Evolutionary conservation across 2,113 vertebrate genomes (phyloP).

Genomic region (Pelecanoides urinatrix): DNA sequence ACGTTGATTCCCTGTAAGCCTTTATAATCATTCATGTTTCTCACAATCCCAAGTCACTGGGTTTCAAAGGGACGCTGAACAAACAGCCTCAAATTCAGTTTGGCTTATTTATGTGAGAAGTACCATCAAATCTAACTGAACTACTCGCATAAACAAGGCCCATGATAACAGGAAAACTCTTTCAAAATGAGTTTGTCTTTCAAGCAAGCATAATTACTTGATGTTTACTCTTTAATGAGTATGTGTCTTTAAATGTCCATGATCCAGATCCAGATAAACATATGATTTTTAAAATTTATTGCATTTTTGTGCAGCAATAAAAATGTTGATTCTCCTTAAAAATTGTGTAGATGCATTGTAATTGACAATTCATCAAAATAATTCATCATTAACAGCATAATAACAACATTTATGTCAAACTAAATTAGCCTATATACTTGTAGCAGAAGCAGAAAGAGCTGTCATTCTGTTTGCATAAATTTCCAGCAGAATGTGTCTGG

Average conservation of each 20-base stretch:
- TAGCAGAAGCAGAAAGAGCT: constrained; percentile 47
- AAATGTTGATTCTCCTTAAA: background rate
- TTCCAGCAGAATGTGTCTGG: constrained; percentile 27
- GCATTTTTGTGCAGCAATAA: background rate
- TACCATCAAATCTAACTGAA: background rate
- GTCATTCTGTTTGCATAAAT: constrained; percentile 35
- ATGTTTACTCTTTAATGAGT: background rate
- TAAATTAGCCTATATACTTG: constrained; percentile 37
- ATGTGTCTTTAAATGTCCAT: background rate
- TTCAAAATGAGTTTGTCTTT: constrained; percentile 3
- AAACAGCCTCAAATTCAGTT: background rate
- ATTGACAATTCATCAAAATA: constrained; percentile 52
- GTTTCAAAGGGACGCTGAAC: background rate
- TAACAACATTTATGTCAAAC: constrained; percentile 42
- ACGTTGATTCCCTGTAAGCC: background rate
- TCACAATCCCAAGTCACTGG: background rate
- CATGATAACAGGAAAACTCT: background rate
- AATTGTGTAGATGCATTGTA: constrained; percentile 6
- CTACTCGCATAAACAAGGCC: background rate
- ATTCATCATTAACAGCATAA: constrained; percentile 27
- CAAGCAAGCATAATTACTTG: constrained; percentile 44
- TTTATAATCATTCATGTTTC: background rate
- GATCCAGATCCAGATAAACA: constrained; percentile 5
- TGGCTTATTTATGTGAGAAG: background rate
- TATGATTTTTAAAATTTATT: background rate